Evolutionary conservation across 1,140 invertebrate species (phyloP).

Genomic region (Hestina assimilis): DNA sequence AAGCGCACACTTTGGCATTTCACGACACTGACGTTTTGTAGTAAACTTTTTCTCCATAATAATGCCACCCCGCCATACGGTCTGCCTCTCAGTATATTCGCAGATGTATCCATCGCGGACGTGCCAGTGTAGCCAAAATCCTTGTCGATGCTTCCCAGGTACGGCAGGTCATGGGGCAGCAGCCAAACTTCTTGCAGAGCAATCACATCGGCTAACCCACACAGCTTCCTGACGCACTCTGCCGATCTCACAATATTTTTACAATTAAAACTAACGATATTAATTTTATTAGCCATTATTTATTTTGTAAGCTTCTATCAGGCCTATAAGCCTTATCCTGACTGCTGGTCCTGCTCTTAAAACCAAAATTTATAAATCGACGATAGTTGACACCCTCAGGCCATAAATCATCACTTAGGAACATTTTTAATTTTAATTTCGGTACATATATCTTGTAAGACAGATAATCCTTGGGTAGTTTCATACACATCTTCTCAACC

Average conservation of each 20-base stretch:
- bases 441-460: no score
- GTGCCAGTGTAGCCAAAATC: neutral
- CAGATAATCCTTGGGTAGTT: no score
- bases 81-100: neutral
- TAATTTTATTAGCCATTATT: neutral
- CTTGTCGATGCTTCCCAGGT: neutral
- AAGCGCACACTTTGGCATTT: neutral
- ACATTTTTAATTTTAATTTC: no score
- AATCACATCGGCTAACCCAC: neutral
- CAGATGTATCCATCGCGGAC: neutral
- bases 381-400: neutral
- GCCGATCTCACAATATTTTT: neutral
- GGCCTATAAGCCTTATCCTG: neutral
- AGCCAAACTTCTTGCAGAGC: neutral
- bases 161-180: neutral
- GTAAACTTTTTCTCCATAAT: neutral
- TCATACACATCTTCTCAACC: no score
- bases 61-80: neutral
- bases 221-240: neutral
- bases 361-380: neutral
- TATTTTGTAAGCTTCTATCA: neutral
- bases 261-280: neutral
- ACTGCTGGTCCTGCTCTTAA: neutral
- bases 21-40: constrained; percentile 7
- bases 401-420: neutral